Percentiles rank a stretch among this genome's conserved stretches.
Evolutionary conservation across 2,888 invertebrate genomes (phyloP).

Genomic region (Cordilura impudica): DNA sequence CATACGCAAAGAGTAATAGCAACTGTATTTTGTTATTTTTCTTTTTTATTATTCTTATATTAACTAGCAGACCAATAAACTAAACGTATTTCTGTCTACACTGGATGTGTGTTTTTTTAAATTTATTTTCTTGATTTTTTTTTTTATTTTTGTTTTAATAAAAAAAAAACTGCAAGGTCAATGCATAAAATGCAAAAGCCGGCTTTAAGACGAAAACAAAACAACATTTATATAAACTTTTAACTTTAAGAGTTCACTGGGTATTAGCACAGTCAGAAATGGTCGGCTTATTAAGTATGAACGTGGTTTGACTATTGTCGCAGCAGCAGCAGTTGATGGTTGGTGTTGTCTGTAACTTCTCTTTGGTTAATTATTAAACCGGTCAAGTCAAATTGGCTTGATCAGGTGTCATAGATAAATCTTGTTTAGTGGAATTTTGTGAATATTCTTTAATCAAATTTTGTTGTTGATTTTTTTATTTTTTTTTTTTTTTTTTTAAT

Average conservation of each 20-base stretch:
- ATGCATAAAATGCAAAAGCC: constrained; percentile 63
- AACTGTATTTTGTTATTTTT: too few species aligned
- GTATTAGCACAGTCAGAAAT: background rate
- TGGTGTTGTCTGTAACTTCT: background rate
- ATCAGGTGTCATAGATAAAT: constrained; percentile 62
- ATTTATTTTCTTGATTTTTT: constrained; percentile 5
- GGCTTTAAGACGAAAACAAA: constrained; percentile 40
- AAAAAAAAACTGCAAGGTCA: constrained; percentile 64
- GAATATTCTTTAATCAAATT: constrained; percentile 44
- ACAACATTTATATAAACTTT: constrained; percentile 36
- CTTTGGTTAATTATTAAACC: constrained; percentile 32
- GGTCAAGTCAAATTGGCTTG: constrained; percentile 56
- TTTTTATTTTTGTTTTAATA: constrained; percentile 13
- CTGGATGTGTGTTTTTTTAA: background rate
- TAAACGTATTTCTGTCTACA: too few species aligned
- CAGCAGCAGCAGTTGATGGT: background rate
- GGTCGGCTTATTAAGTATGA: background rate
- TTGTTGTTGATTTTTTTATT: background rate
- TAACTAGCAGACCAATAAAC: too few species aligned
- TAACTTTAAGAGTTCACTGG: constrained; percentile 46
- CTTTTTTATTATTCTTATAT: too few species aligned
- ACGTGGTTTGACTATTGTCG: constrained; percentile 3
- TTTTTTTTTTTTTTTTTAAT: background rate
- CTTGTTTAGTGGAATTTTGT: constrained; percentile 52
- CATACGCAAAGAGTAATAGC: too few species aligned